Evolutionary conservation across 2,888 invertebrate genomes (phyloP).

Genomic region (Tribolium freemani): DNA sequence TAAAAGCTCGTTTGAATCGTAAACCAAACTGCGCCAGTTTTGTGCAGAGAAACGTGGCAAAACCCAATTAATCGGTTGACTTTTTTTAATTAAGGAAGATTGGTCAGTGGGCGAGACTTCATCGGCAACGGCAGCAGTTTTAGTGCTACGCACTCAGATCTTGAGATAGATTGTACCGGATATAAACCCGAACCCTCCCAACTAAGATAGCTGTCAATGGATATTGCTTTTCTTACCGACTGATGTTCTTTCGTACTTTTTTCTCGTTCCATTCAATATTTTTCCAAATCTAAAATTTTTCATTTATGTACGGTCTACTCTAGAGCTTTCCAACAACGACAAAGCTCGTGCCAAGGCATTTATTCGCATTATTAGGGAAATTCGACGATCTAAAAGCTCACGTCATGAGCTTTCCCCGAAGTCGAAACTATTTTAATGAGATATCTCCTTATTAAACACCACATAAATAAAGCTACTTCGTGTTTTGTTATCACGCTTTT

Average conservation of each 20-base stretch:
- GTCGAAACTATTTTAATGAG: slow-evolving; percentile 1
- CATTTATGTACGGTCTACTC: neutral
- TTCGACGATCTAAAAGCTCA: slow-evolving; percentile 11
- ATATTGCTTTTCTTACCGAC: slow-evolving; percentile 45
- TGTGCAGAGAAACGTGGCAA: neutral
- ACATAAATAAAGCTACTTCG: too few relatives aligned
- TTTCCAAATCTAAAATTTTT: slow-evolving; percentile 22
- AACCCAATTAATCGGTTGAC: slow-evolving; percentile 17
- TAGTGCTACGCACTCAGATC: slow-evolving; percentile 41
- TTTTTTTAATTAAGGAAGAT: slow-evolving; percentile 42
- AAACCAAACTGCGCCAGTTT: too few relatives aligned
- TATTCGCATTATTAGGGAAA: slow-evolving; percentile 38
- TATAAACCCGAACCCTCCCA: slow-evolving; percentile 47
- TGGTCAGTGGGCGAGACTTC: slow-evolving; percentile 32
- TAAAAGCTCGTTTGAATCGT: neutral
- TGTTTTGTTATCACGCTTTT: neutral
- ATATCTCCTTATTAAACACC: neutral
- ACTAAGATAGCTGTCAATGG: slow-evolving; percentile 48
- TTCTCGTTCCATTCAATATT: slow-evolving; percentile 12
- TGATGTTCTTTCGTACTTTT: slow-evolving; percentile 29
- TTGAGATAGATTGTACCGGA: slow-evolving; percentile 47
- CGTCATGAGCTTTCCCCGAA: neutral
- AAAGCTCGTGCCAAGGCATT: slow-evolving; percentile 9
- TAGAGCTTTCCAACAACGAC: neutral
- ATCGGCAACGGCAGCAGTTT: slow-evolving; percentile 42